These are phyloP conservation scores for Eumeta japonica DNA, from an alignment of 1,140 invertebrate genomes.

Conservation along the genomic window DNA sequence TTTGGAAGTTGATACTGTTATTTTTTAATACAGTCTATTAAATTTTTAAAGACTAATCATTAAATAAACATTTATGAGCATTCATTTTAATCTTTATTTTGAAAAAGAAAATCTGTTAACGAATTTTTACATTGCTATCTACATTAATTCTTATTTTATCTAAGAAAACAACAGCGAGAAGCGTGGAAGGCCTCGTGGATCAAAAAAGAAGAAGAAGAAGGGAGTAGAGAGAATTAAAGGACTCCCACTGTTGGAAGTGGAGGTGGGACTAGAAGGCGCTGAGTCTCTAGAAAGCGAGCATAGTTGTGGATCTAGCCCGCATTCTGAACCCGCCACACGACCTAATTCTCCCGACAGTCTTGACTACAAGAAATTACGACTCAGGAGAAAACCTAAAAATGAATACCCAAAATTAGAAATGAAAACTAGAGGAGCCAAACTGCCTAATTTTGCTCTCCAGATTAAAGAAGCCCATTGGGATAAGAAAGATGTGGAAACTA, in stretches of 20 bases:
- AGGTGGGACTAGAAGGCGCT: conserved; percentile 38
- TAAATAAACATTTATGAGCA: too few relatives aligned
- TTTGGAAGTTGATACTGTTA: too few relatives aligned
- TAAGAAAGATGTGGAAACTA: conserved; percentile 51
- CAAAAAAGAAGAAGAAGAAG: too few relatives aligned
- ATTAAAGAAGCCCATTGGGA: conserved; percentile 55
- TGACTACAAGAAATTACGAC: conserved; percentile 49
- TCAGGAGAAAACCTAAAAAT: conserved; percentile 33
- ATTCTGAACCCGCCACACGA: conserved; percentile 41
- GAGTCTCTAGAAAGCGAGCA: conserved; percentile 47
- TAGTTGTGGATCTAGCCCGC: conserved; percentile 42
- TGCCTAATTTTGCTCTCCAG: conserved; percentile 60
- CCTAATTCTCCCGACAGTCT: conserved; percentile 51
- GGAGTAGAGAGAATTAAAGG: conserved; percentile 37
- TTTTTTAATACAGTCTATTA: too few relatives aligned
- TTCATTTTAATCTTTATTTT: too few relatives aligned
- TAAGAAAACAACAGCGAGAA: conserved; percentile 52
- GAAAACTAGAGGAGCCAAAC: conserved; percentile 63
- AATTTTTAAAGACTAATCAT: too few relatives aligned
- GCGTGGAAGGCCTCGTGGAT: conserved; percentile 60
- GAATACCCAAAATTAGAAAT: conserved; percentile 52
- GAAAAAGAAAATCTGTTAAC: too few relatives aligned
- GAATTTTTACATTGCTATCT: too few relatives aligned
- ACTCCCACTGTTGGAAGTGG: conserved; percentile 43
- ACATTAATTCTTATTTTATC: conserved; percentile 13